Percentiles rank a stretch among this genome's conserved stretches.
Evolutionary conservation across 2,113 vertebrate genomes (phyloP).

Genomic region (Oxygymnocypris stewartii): DNA sequence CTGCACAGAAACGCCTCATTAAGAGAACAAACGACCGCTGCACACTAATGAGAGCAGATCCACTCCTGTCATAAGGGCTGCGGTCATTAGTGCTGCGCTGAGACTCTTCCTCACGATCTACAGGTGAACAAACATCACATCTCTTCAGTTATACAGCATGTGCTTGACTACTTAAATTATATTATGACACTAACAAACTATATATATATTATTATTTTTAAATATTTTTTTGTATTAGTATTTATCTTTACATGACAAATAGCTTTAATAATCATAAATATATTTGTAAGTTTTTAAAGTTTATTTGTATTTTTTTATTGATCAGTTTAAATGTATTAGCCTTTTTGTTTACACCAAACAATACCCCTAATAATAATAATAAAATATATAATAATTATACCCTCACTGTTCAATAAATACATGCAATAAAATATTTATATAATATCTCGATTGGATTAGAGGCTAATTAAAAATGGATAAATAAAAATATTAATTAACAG

Average conservation of each 20-base stretch:
- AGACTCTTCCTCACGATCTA: not conserved
- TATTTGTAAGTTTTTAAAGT: not conserved
- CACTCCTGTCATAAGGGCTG: constrained; percentile 54
- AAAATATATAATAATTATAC: no score
- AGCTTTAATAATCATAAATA: no score
- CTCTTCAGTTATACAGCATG: not conserved
- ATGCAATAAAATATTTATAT: no score
- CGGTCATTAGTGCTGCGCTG: constrained; percentile 51
- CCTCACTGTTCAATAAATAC: no score
- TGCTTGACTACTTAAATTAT: no score
- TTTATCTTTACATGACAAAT: no score
- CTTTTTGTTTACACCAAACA: not conserved
- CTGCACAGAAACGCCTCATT: constrained; percentile 55
- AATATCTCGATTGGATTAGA: no score
- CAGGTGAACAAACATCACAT: not conserved
- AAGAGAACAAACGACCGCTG: constrained; percentile 54
- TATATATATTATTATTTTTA: no score
- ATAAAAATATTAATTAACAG: not conserved
- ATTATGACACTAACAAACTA: no score
- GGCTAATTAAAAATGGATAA: no score
- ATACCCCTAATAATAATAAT: not conserved
- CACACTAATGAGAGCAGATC: constrained; percentile 56
- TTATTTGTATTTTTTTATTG: not conserved
- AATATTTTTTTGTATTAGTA: no score
- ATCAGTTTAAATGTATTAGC: not conserved